Base-by-base conservation (phyloP, 2,113 vertebrate species). In the Tetrax tetrax region DNA sequence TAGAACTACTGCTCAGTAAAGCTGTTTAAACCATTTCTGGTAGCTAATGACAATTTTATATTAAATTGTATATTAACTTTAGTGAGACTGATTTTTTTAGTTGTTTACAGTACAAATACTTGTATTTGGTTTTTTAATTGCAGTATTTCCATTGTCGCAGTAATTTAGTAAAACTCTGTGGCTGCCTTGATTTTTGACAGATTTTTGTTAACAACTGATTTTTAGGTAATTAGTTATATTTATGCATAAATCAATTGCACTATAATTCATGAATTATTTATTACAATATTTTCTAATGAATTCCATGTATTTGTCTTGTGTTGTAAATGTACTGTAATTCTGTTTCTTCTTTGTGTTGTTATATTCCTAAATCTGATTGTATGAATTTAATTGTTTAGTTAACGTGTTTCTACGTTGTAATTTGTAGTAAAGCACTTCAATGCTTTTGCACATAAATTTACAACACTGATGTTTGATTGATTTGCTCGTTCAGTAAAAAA, bases 211-310 rank as follows among this genome's bases (percentile, higher is more conserved):
- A 98, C 98, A 97, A 98, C 98, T 96, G 96, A 98, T 98, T 98
- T 98, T 98, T 98, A 98, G 97, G 97, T 98, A 98, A 98, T 99
- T 98, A 98, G 98, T 98, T 99, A 98, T 98, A 98, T 99, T 99
- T 99, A 99, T 99, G 98, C 99, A 99, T 99, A 98, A 99, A 98
- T 99, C 98, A 98, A 98, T 98, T 99, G 99, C 99, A 99, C 99
- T 99, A 99, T 99, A 98, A 98, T 99, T 99, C 98, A 98, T 98
- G 98, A 98, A 98, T 98, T 98, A 98, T 98, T 98, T 98, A 98
- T 98, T 98, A 98, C 98, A 98, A 98, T 98, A 97, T 99, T 99
- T 99, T 98, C 98, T 98, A 98, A 98, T 98, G 97, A 98, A 98
- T 98, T 98, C 94, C 98, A 98, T 98, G 98, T 98, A 98, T 98